Conservation (phyloP, 2,888 invertebrate genomes). For the Caenorhabditis becei region DNA sequence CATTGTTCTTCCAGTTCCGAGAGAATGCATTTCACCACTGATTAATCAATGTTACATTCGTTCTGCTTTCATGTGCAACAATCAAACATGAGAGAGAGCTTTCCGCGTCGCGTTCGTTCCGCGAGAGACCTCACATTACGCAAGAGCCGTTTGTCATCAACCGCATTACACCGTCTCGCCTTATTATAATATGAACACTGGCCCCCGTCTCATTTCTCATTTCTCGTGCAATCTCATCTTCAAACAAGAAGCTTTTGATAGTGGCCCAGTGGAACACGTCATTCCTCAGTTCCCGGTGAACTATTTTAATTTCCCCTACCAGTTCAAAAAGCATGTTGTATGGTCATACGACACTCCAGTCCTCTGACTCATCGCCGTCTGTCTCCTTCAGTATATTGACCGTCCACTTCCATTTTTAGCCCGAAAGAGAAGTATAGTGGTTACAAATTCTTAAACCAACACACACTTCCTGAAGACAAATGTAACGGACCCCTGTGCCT, state of each 20-base stretch:
- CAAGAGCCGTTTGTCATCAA: slow-evolving; percentile 64
- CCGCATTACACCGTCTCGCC: slow-evolving; percentile 58
- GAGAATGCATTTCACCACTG: background rate
- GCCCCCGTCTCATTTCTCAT: background rate
- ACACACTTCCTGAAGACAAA: background rate
- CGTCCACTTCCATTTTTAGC: slow-evolving; percentile 15
- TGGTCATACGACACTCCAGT: slow-evolving; percentile 46
- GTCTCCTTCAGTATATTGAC: slow-evolving; percentile 48
- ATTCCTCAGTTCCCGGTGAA: background rate
- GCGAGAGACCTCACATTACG: slow-evolving; percentile 58
- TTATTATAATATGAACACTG: slow-evolving; percentile 62
- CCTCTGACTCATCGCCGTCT: slow-evolving; percentile 20
- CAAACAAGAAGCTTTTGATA: slow-evolving; percentile 41
- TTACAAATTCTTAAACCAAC: background rate
- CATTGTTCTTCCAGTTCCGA: background rate
- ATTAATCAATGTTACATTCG: slow-evolving; percentile 44
- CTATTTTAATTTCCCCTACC: background rate
- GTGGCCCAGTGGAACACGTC: background rate
- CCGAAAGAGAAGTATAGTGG: background rate
- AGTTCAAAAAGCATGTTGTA: slow-evolving; percentile 22
- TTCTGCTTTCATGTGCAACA: slow-evolving; percentile 49
- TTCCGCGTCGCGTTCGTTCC: slow-evolving; percentile 43
- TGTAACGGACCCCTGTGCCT: background rate
- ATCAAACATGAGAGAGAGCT: slow-evolving; percentile 50
- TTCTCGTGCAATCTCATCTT: slow-evolving; percentile 29